These are phyloP conservation scores for Phallusia fumigata DNA, from an alignment of 23 tunicate genomes.

Conservation along the genomic window DNA sequence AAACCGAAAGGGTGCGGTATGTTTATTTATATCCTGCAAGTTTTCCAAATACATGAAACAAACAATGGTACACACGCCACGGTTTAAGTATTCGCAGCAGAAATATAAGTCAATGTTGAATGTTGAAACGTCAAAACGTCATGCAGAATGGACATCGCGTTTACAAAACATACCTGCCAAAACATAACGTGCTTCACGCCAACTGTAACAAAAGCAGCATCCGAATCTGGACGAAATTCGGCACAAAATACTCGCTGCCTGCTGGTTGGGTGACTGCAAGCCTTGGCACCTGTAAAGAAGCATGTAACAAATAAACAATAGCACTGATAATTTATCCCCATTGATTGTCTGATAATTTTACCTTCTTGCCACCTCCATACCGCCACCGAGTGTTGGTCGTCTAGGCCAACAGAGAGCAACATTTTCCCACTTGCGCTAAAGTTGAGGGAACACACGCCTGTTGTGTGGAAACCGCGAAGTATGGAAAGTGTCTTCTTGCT, in stretches of 20 bases:
- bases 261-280: constrained; percentile 61
- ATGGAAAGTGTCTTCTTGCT: constrained; percentile 65
- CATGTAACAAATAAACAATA: too few species aligned
- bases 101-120: too few species aligned
- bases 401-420: constrained; percentile 87
- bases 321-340: too few species aligned
- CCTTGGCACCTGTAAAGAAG: constrained; percentile 31
- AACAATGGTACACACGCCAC: too few species aligned
- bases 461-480: constrained; percentile 68
- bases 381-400: constrained; percentile 80
- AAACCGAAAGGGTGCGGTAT: too few species aligned
- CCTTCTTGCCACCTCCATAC: constrained; percentile 99
- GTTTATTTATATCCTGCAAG: too few species aligned
- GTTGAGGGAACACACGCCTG: constrained; percentile 82
- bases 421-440: constrained; percentile 88
- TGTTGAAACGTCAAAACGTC: not conserved
- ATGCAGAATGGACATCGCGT: not conserved
- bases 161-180: constrained; percentile 64
- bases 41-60: too few species aligned
- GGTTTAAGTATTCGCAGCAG: too few species aligned
- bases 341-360: too few species aligned
- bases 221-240: constrained; percentile 96
- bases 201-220: constrained; percentile 90
- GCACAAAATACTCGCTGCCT: constrained; percentile 82
- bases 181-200: constrained; percentile 94